These are phyloP conservation scores for Phoxinus phoxinus DNA, from an alignment of 2,113 vertebrate species.

Conservation along the genomic window DNA sequence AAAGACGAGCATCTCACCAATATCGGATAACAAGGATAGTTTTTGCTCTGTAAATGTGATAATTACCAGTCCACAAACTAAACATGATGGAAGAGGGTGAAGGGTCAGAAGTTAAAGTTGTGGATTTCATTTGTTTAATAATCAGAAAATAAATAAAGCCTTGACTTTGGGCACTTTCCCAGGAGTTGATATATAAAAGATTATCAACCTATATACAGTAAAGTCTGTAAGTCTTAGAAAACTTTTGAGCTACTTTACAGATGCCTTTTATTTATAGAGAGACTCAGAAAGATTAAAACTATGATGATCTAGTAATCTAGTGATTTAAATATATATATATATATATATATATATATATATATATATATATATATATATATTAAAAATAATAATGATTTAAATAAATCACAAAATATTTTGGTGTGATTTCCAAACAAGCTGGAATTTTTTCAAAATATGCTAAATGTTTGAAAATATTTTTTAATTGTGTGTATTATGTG, in stretches of 20 bases:
- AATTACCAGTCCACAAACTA: conserved; percentile 44
- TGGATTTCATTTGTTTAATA: too few species aligned
- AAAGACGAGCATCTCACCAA: conserved; percentile 67
- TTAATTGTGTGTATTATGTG: not conserved
- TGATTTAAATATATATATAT: too few species aligned
- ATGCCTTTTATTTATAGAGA: not conserved
- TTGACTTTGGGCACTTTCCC: not conserved
- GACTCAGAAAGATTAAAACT: not conserved
- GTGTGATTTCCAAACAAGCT: not conserved
- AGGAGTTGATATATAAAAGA: not conserved
- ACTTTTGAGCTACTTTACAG: not conserved
- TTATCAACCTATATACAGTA: not conserved
- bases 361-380: too few species aligned
- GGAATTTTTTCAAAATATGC: not conserved
- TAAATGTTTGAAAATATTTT: not conserved
- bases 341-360: too few species aligned
- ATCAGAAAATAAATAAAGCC: too few species aligned
- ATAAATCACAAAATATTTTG: not conserved
- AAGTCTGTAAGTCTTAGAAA: not conserved
- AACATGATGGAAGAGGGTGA: conserved; percentile 32
- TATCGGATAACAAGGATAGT: conserved; percentile 64
- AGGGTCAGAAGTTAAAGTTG: conserved; percentile 11
- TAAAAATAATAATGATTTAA: not conserved
- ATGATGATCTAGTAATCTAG: not conserved
- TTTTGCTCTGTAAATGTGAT: conserved; percentile 34